Evolutionary conservation across 2,888 invertebrate genomes (phyloP).

Genomic region (Clanis bilineata): DNA sequence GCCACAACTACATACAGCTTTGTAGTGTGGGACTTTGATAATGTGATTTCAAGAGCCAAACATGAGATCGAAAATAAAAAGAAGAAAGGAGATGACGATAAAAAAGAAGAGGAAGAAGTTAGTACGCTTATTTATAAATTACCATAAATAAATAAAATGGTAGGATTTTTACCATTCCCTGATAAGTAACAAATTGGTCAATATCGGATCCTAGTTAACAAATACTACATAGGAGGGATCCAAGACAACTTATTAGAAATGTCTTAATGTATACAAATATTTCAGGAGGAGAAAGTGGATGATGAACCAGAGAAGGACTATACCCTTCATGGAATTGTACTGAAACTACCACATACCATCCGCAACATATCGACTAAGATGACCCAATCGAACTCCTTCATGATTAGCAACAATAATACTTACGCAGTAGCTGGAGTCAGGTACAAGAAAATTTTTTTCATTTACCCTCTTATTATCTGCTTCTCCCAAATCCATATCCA

Average conservation of each 20-base stretch:
- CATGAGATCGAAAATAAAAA: slow-evolving; percentile 51
- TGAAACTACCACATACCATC: slow-evolving; percentile 91
- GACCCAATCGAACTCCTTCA: slow-evolving; percentile 94
- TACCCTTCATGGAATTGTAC: slow-evolving; percentile 82
- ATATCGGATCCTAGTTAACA: too few species aligned
- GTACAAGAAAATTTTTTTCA: slow-evolving; percentile 51
- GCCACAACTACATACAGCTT: slow-evolving; percentile 92
- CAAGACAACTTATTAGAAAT: neutral
- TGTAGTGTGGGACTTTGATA: slow-evolving; percentile 89
- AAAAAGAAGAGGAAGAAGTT: slow-evolving; percentile 53
- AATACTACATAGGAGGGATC: too few species aligned
- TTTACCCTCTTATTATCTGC: neutral
- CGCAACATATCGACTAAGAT: slow-evolving; percentile 96
- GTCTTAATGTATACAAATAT: neutral
- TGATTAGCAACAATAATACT: slow-evolving; percentile 94
- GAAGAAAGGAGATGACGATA: slow-evolving; percentile 43
- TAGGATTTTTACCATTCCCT: too few species aligned
- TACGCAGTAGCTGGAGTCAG: slow-evolving; percentile 97
- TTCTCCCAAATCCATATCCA: neutral
- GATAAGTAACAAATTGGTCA: too few species aligned
- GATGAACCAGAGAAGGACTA: slow-evolving; percentile 58
- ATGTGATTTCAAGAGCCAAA: slow-evolving; percentile 64
- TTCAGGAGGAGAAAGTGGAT: slow-evolving; percentile 62
- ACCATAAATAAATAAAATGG: neutral
- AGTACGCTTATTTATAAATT: slow-evolving; percentile 17